Conservation (phyloP, 2,888 invertebrate genomes). For the Griposia aprilina region DNA sequence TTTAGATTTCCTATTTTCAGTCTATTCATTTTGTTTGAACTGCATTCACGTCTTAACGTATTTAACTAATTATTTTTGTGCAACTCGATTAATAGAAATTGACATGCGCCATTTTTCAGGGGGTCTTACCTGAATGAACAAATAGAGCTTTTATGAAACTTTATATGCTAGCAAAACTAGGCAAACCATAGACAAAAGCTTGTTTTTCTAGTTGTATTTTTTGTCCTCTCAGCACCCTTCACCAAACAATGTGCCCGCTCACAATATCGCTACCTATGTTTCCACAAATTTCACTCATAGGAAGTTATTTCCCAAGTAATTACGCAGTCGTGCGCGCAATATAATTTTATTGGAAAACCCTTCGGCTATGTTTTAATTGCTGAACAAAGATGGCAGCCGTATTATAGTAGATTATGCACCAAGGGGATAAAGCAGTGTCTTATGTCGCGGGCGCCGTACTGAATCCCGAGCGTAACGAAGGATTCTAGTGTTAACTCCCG, state of each 20-base stretch:
- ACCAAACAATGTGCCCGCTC: neutral
- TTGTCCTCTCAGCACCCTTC: no score
- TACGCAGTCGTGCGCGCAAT: constrained; percentile 53
- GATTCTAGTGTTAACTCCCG: no score
- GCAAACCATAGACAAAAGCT: neutral
- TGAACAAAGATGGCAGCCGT: constrained; percentile 44
- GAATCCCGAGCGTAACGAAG: no score
- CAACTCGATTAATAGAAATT: neutral
- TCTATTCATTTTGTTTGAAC: neutral
- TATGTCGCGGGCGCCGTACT: no score
- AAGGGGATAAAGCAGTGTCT: no score
- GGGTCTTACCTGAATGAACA: neutral
- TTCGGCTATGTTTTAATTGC: constrained; percentile 61
- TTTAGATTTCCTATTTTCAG: neutral
- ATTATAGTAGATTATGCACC: constrained; percentile 4
- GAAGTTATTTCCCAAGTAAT: constrained; percentile 56
- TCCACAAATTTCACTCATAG: constrained; percentile 34
- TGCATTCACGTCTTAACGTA: neutral
- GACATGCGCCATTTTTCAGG: neutral
- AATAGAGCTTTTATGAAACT: neutral
- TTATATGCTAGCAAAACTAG: neutral
- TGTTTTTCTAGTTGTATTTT: neutral
- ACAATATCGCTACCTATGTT: constrained; percentile 44
- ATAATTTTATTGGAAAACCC: constrained; percentile 66
- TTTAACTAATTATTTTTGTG: no score